Evolutionary conservation across 2,113 vertebrate species (phyloP).

Genomic region (Cervus canadensis): DNA sequence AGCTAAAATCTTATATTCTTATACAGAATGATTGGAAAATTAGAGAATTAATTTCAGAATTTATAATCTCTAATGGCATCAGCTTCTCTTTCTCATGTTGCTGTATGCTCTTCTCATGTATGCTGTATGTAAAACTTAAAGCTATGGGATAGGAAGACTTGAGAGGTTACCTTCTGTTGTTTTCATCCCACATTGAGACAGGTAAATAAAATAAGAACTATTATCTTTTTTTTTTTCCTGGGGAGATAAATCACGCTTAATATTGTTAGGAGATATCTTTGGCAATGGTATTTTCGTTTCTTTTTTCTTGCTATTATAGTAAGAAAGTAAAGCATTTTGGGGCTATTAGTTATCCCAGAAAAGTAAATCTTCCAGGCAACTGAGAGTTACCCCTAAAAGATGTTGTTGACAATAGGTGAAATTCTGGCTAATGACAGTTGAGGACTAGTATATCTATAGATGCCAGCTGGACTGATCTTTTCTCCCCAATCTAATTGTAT

Average conservation of each 20-base stretch:
- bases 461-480: conserved; percentile 16
- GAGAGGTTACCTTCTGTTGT: background rate
- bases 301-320: background rate
- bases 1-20: background rate
- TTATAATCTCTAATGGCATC: background rate
- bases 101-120: background rate
- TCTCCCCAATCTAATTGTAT: background rate
- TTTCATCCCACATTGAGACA: background rate
- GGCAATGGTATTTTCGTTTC: background rate
- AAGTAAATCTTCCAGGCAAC: conserved; percentile 19
- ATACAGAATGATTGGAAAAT: background rate
- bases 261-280: conserved; percentile 11
- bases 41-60: background rate
- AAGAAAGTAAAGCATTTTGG: background rate
- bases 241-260: background rate
- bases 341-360: background rate
- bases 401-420: conserved; percentile 17
- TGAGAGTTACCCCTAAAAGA: background rate
- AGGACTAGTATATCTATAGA: background rate
- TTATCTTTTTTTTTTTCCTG: background rate
- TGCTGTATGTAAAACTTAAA: background rate
- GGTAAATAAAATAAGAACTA: background rate
- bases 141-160: background rate
- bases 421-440: conserved; percentile 23
- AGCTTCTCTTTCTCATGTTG: background rate